Evolutionary conservation across 1,140 invertebrate species (phyloP).

Genomic region (Bombyx mandarina): DNA sequence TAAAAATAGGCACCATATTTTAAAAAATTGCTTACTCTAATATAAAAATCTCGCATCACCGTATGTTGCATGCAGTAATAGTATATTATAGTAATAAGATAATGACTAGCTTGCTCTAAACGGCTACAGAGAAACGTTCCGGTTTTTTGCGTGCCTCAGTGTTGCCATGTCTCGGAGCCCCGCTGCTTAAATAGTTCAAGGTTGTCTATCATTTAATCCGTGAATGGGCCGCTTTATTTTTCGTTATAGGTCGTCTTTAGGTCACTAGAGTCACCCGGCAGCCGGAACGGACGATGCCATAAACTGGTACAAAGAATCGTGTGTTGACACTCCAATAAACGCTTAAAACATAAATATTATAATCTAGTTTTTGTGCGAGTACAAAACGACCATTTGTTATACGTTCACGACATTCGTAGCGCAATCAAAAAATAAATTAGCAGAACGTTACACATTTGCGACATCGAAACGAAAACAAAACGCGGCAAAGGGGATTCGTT

Average conservation of each 20-base stretch:
- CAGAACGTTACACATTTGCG: conserved; percentile 27
- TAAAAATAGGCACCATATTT: no score
- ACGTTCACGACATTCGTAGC: conserved; percentile 23
- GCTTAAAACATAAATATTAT: conserved; percentile 8
- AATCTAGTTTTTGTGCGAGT: conserved; percentile 13
- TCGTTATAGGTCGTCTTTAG: conserved; percentile 58
- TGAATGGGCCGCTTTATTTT: conserved; percentile 59
- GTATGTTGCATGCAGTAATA: conserved; percentile 16
- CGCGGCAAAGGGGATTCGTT: conserved; percentile 35
- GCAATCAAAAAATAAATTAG: conserved; percentile 27
- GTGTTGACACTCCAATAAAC: conserved; percentile 21
- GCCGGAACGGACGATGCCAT: conserved; percentile 34
- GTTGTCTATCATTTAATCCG: conserved; percentile 36
- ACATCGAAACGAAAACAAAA: conserved; percentile 31
- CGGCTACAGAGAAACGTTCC: conserved; percentile 39
- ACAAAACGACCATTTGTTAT: conserved; percentile 10
- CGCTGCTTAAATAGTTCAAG: conserved; percentile 66
- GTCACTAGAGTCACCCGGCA: conserved; percentile 47
- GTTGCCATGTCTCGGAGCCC: conserved; percentile 54
- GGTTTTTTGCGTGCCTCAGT: conserved; percentile 44
- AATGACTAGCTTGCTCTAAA: conserved; percentile 61
- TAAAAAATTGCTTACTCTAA: no score
- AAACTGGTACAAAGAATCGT: conserved; percentile 29
- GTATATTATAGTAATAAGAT: conserved; percentile 59
- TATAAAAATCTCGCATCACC: background rate